Conservation (phyloP, 2,797 vertebrate species). For the Tokudaia muenninki region DNA sequence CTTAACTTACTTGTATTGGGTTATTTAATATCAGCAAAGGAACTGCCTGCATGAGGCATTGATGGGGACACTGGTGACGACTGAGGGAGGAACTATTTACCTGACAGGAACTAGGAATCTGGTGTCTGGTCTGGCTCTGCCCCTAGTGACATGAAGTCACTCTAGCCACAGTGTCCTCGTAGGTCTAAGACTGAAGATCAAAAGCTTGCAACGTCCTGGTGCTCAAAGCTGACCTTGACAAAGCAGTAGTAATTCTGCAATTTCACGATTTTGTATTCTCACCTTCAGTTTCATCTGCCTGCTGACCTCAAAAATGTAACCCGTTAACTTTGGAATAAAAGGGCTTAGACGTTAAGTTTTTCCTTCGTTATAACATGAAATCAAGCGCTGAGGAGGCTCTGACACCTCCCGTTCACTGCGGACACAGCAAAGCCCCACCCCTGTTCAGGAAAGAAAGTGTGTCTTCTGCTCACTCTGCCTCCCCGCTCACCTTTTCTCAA, state of each 20-base stretch:
- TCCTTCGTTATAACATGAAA: constrained; percentile 28
- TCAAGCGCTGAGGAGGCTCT: not conserved
- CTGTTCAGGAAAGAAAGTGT: accelerated
- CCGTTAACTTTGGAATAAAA: constrained; percentile 57
- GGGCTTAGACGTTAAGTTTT: constrained; percentile 62
- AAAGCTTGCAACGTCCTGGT: not conserved
- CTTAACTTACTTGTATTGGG: not conserved
- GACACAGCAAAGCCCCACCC: not conserved
- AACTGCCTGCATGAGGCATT: not conserved
- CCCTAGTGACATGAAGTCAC: accelerated
- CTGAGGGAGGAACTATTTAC: accelerated
- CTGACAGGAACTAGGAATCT: not conserved
- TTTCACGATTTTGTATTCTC: constrained; percentile 55
- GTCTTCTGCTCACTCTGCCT: not conserved
- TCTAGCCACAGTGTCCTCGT: not conserved
- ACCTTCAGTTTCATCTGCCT: constrained; percentile 40
- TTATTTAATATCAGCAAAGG: not conserved
- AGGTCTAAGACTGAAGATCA: constrained; percentile 22
- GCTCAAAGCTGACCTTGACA: constrained; percentile 18
- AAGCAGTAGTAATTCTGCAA: constrained; percentile 59
- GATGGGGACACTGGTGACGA: accelerated
- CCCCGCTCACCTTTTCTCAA: not conserved
- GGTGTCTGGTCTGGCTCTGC: accelerated
- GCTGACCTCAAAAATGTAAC: constrained; percentile 49
- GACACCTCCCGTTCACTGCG: not conserved